A percentile compares a stretch with the other conserved stretches of the same genome.
These are phyloP conservation scores for Apis dorsata DNA, from an alignment of 1,140 invertebrate genomes.

Conservation along the genomic window DNA sequence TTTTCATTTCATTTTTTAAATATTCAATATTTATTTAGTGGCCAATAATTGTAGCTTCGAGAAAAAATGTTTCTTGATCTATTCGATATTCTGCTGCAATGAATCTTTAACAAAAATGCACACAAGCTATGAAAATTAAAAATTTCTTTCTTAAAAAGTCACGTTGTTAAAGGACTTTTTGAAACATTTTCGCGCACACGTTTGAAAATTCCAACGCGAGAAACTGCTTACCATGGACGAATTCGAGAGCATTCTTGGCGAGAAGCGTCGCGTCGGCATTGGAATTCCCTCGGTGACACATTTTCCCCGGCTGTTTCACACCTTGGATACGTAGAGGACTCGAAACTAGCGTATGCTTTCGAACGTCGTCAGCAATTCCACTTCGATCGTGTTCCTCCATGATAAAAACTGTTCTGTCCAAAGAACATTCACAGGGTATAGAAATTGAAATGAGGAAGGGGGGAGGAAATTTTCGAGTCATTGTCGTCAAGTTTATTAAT, in stretches of 20 bases:
- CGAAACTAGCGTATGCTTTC: background rate
- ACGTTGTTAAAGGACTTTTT: background rate
- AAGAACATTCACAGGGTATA: background rate
- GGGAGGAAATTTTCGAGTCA: background rate
- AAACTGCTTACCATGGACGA: background rate
- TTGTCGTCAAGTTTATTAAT: background rate
- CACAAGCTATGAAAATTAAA: too few relatives aligned
- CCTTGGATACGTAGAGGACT: background rate
- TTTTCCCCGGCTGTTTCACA: constrained; percentile 20
- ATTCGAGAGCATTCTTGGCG: background rate
- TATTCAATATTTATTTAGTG: too few relatives aligned
- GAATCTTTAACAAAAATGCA: too few relatives aligned
- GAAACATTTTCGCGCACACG: background rate
- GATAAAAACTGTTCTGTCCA: background rate
- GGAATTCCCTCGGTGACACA: constrained; percentile 15
- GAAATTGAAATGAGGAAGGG: background rate
- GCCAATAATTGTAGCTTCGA: too few relatives aligned
- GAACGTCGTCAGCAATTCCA: constrained; percentile 5
- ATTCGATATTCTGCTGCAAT: too few relatives aligned
- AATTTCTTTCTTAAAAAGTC: too few relatives aligned
- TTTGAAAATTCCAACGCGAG: background rate
- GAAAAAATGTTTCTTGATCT: too few relatives aligned
- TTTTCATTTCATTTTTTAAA: too few relatives aligned
- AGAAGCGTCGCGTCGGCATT: background rate
- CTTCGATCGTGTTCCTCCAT: background rate